A percentile compares a stretch with the other conserved stretches of the same genome.
These are phyloP conservation scores for Zygothrica quintamaculata DNA, from an alignment of 2,888 invertebrate species.

Conservation along the genomic window DNA sequence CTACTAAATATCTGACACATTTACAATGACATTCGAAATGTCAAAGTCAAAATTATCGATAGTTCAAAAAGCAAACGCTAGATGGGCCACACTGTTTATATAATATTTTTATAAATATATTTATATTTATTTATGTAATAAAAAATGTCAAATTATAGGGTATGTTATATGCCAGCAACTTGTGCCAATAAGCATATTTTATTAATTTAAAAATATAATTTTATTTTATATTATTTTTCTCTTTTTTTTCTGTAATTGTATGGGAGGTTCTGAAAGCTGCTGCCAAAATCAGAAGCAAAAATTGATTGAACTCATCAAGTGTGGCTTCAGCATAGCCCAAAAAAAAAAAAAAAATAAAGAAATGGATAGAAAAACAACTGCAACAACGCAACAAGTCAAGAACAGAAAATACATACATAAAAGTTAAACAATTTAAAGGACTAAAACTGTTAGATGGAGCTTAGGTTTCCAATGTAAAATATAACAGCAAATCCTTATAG, in stretches of 20 bases:
- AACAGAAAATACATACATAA: slow-evolving; percentile 43
- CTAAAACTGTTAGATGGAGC: neutral
- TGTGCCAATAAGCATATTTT: neutral
- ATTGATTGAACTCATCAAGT: slow-evolving; percentile 16
- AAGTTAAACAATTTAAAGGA: slow-evolving; percentile 37
- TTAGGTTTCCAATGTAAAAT: neutral
- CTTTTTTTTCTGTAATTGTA: neutral
- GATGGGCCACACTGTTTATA: too few relatives aligned
- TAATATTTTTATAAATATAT: too few relatives aligned
- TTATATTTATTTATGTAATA: too few relatives aligned
- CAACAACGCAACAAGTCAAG: slow-evolving; percentile 61
- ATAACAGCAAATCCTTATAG: slow-evolving; percentile 37
- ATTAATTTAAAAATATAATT: neutral
- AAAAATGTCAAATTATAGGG: neutral
- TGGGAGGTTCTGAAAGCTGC: neutral
- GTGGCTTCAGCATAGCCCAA: slow-evolving; percentile 1
- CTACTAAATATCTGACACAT: too few relatives aligned
- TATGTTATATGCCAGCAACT: neutral
- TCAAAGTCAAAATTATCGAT: too few relatives aligned
- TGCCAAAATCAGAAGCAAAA: neutral
- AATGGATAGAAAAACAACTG: slow-evolving; percentile 16
- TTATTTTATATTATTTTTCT: neutral
- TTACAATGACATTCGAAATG: too few relatives aligned
- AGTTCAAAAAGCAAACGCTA: too few relatives aligned
- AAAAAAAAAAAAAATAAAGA: slow-evolving; percentile 13